Base-by-base conservation (phyloP, 2,888 invertebrate species). In the Folsomia manolachei region DNA sequence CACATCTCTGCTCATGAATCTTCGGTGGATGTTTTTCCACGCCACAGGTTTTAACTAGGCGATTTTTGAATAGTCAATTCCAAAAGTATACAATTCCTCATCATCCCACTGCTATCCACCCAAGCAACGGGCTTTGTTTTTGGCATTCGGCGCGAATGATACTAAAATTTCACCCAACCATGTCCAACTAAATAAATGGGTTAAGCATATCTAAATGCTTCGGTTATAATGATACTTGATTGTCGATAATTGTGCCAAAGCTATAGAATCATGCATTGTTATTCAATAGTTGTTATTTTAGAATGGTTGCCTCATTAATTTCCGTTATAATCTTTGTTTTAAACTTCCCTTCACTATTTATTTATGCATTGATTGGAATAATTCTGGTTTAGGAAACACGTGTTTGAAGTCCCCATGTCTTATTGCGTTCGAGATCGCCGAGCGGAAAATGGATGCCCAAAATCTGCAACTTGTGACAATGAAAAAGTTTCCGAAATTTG, bases 381-480 rank as follows among this genome's bases (percentile, higher is more conserved):
- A 56, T 56, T 56, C n/a, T 56, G 56, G 18, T 86, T 27, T 85
- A 92, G 92, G 60, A 94, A 94, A 83, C 94, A 94, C 84, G 93
- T 95, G 11, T 95, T 94, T 83, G 94, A 94, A 85, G 93, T 94
- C 18, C 94, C 94, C 0, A 91, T 94, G 88, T 91, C 94, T 14
- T 93, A 91, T 85, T 94, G 94, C 83, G 89, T 91, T 75, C 89
- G 91, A 27, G 82, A 81, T 56, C 76, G 80, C 70, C 71, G 82
- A 67, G 79, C 80, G 51, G 81, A 79, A 61, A 75, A 78, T 68
- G 80, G 82, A 85, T 87, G 82, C 70, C 80, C 80, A 9, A 77
- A 74, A 63, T 78, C 79, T n/a, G 56, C 69, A 18, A 79, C 78
- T 63, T 94, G 94, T 82, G 88, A 87, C n/a, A 90, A 90, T 82